A percentile compares a stretch with the other conserved stretches of the same genome.
These are phyloP conservation scores for Holacanthella duospinosa DNA, from an alignment of 2,888 invertebrate genomes.

Conservation along the genomic window DNA sequence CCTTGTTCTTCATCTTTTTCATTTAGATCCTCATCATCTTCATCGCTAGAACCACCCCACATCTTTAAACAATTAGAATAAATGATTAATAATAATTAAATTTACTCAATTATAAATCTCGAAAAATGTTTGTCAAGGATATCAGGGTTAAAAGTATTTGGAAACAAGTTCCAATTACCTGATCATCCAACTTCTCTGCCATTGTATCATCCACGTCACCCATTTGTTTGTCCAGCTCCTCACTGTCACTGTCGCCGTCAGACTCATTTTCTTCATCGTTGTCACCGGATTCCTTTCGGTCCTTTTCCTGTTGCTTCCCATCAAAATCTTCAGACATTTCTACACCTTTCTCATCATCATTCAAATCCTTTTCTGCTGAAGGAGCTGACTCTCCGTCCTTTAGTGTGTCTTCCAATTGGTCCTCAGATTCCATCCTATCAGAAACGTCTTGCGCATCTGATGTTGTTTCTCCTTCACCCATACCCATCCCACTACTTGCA, in stretches of 20 bases:
- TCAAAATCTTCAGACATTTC: slow-evolving; percentile 96
- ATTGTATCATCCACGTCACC: slow-evolving; percentile 73
- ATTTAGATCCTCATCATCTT: slow-evolving; percentile 57
- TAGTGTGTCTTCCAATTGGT: slow-evolving; percentile 82
- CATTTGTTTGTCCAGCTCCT: slow-evolving; percentile 90
- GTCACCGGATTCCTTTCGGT: slow-evolving; percentile 52
- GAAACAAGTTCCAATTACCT: too few relatives aligned
- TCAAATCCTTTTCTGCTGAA: slow-evolving; percentile 54
- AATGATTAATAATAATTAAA: slow-evolving; percentile 40
- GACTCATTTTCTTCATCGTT: slow-evolving; percentile 44
- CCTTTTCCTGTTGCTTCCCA: slow-evolving; percentile 67
- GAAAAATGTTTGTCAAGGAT: slow-evolving; percentile 3
- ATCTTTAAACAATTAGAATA: slow-evolving; percentile 39
- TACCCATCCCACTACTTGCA: slow-evolving; percentile 61
- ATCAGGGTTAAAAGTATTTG: not conserved
- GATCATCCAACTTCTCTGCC: slow-evolving; percentile 58
- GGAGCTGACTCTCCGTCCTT: slow-evolving; percentile 64
- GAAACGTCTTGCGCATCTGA: slow-evolving; percentile 84
- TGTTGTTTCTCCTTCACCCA: slow-evolving; percentile 69
- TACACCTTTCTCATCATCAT: slow-evolving; percentile 79
- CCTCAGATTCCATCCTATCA: slow-evolving; percentile 80
- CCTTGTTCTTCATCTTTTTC: slow-evolving; percentile 46
- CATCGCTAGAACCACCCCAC: slow-evolving; percentile 59
- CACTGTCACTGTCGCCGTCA: slow-evolving; percentile 50
- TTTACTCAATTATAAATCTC: not conserved